These are phyloP conservation scores for Catocala fraxini DNA, from an alignment of 2,888 invertebrate genomes.

Conservation along the genomic window DNA sequence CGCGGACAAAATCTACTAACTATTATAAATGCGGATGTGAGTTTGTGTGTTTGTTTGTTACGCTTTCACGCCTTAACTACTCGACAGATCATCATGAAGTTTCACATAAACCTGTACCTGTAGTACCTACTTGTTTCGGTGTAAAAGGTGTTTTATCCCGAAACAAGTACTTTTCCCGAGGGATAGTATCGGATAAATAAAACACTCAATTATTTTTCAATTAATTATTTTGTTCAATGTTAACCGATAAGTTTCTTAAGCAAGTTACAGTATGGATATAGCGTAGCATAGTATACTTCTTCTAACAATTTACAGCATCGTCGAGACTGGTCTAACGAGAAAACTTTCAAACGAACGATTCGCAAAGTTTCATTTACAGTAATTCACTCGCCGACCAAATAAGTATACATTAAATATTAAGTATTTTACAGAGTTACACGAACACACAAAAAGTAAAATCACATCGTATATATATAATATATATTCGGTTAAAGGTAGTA, in stretches of 20 bases:
- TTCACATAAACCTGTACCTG: too few species aligned
- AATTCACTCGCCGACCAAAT: conserved; percentile 50
- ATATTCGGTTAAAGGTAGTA: conserved; percentile 21
- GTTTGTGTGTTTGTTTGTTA: too few species aligned
- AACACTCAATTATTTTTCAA: conserved; percentile 56
- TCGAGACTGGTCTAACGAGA: conserved; percentile 38
- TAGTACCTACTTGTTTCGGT: too few species aligned
- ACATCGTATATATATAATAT: conserved; percentile 44
- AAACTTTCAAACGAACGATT: conserved; percentile 13
- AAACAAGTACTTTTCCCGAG: too few species aligned
- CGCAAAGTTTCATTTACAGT: conserved; percentile 12
- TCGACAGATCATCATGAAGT: too few species aligned
- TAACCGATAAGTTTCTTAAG: conserved; percentile 84
- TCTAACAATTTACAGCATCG: conserved; percentile 53
- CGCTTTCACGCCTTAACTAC: too few species aligned
- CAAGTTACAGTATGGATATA: conserved; percentile 77
- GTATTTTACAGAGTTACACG: conserved; percentile 70
- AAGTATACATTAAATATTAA: conserved; percentile 48
- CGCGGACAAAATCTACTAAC: too few species aligned
- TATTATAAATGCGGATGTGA: too few species aligned
- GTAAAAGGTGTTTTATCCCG: too few species aligned
- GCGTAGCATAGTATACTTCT: conserved; percentile 70
- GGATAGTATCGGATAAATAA: conserved; percentile 25
- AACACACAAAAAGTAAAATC: conserved; percentile 59
- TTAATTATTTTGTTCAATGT: conserved; percentile 81